These are phyloP conservation scores for Dolichopus griseipennis DNA, from an alignment of 2,888 invertebrate genomes.

Conservation along the genomic window DNA sequence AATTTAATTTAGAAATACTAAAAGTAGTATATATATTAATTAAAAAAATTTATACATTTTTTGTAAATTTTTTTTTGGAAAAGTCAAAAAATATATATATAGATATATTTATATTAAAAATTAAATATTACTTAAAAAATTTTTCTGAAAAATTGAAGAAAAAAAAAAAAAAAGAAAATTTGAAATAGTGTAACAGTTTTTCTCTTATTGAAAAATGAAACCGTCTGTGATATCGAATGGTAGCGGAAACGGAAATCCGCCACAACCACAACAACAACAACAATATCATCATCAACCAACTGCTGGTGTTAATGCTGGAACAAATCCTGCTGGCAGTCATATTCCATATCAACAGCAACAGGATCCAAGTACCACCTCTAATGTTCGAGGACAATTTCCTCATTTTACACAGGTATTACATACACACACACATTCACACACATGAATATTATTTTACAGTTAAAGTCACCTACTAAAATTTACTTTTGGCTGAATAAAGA, in stretches of 20 bases:
- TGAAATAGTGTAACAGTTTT: neutral
- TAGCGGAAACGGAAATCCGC: slow-evolving; percentile 3
- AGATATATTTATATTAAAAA: too few species aligned
- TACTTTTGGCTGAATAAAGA: neutral
- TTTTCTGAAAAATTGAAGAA: neutral
- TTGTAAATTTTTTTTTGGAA: neutral
- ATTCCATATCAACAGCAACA: slow-evolving; percentile 9
- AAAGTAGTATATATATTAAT: too few species aligned
- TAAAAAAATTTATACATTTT: neutral
- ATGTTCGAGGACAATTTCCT: neutral
- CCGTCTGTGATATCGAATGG: slow-evolving; percentile 17
- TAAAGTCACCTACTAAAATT: neutral
- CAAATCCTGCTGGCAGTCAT: neutral
- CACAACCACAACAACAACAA: neutral
- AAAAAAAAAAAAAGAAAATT: neutral
- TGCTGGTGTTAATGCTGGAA: neutral
- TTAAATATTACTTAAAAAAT: neutral
- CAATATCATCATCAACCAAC: neutral
- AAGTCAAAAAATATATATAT: neutral
- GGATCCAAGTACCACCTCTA: neutral
- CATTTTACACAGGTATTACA: neutral
- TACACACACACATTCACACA: too few species aligned
- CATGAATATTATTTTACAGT: neutral
- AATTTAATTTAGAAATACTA: too few species aligned
- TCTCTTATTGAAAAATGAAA: slow-evolving; percentile 12